Base-by-base conservation (phyloP, 2,797 vertebrate genomes). In the Glyptemys insculpta region DNA sequence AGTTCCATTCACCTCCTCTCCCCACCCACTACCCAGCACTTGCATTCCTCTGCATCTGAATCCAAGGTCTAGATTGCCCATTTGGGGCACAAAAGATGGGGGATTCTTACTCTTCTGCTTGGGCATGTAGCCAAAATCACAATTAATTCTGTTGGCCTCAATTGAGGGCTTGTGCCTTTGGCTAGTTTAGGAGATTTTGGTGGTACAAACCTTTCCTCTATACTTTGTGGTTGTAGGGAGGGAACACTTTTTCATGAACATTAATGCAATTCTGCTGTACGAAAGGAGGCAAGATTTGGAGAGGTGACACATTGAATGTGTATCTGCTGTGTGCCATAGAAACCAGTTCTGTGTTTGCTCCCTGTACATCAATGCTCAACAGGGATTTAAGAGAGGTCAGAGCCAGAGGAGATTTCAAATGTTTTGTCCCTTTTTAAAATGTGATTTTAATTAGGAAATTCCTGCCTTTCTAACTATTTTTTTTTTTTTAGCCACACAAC, bases 21-120 rank as follows among this genome's bases (percentile, higher is more conserved):
- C 16, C 5, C 19, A 16, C 44, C 21, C 37, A 52, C 53, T 29
- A 8, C 11, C 5, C 0, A 2, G 2, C 54, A 47, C 68, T 15
- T 0, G 2, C 4, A 41, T 27, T 0, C 14, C 91, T 87, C 53
- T 1, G 0, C 16, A 4, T 10, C 16, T 79, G 78, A 5, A 52
- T 89, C 47, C 3, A 18, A 62, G 57, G 29, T 62, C 31, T 62
- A 31, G 59, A 15, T 62, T 31, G 59, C 59, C 31, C 59, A 59
- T 15, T 34, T 62, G 12, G 29, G 31, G 59, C 14, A 62, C 31
- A 62, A 16, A 62, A 15, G 31, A 34, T 62, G 31, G 59, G 31
- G 14, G 59, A 62, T 34, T 62, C 59, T 34, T 31, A 62, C 59
- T 65, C 34, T 15, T 18, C 62, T 65, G 62, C 62, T 65, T n/a